Base-by-base conservation (phyloP, 2,113 vertebrate genomes). In the Heloderma charlesbogerti region DNA sequence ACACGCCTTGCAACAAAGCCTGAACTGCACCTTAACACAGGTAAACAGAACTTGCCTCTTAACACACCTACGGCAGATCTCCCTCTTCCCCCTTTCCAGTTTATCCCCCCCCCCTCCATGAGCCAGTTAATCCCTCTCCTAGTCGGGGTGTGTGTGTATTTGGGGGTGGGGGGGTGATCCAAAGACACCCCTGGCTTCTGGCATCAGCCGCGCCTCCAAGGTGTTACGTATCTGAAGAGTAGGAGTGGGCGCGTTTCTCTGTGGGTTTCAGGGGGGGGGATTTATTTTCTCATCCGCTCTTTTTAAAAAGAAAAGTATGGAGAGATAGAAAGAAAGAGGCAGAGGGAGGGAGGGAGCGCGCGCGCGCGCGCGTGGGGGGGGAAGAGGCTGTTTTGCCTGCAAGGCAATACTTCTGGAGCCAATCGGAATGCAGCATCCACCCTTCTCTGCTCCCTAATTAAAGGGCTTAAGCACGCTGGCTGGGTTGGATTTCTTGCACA, bases 361-460 rank as follows among this genome's bases (percentile, higher is more conserved):
- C n/a, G n/a, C 8, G 48, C 8, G 48, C 8, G 48, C 8, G 48
- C 8, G 48, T 51, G 88, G 20, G 88, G 27, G 77, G 91, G 80
- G 92, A 31, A 13, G 94, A 96, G 97, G 90, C 96, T 96, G 97
- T 97, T 98, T 98, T 97, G 98, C 98, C 98, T 97, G 94, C 92
- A 97, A 98, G 98, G 96, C 97, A 97, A 96, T 92, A 93, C 92
- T 93, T 89, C 95, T 89, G 92, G 96, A 98, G 98, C 99, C 99
- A 99, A 99, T 99, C 95, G 97, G 98, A 97, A 96, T 93, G 95
- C 95, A 95, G 97, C 96, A 97, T 98, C 98, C 96, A 98, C 97
- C 97, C 98, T 97, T 95, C 89, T 96, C 95, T 95, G 95, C 98
- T 98, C 97, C 98, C 97, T 98, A 98, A 99, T 98, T 98, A 97